These are phyloP conservation scores for Drosophila helvetica DNA, from an alignment of 2,888 invertebrate genomes.

Conservation along the genomic window DNA sequence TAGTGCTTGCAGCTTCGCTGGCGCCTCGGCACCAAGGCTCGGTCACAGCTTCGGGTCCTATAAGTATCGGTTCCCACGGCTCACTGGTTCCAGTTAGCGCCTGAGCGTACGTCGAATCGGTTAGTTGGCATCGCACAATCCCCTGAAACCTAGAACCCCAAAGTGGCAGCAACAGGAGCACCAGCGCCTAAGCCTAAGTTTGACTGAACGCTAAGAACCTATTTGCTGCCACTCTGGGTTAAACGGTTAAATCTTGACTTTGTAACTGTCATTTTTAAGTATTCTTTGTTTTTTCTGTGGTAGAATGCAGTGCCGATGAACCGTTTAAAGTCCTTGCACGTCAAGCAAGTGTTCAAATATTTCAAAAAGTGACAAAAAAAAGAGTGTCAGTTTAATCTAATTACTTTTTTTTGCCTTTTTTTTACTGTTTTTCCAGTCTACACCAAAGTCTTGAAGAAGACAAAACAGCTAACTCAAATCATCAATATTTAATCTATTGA, in stretches of 20 bases:
- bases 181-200: background rate
- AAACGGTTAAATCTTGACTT: background rate
- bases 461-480: too few species aligned
- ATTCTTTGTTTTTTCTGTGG: conserved; percentile 5
- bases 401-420: too few species aligned
- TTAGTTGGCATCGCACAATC: conserved; percentile 50
- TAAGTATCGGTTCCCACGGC: conserved; percentile 23
- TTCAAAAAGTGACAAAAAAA: too few species aligned
- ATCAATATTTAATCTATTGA: too few species aligned
- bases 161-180: conserved; percentile 11
- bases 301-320: conserved; percentile 18
- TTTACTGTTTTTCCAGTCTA: too few species aligned
- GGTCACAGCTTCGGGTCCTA: conserved; percentile 10
- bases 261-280: background rate
- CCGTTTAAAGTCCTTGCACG: conserved; percentile 11
- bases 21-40: conserved; percentile 10
- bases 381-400: too few species aligned
- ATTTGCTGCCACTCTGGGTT: background rate
- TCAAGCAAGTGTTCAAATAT: too few species aligned
- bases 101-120: conserved; percentile 50
- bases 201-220: background rate
- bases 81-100: conserved; percentile 50
- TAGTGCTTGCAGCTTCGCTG: background rate
- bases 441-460: too few species aligned
- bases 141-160: background rate